Evolutionary conservation across 2,113 vertebrate species (phyloP).

Genomic region (Bungarus multicinctus): DNA sequence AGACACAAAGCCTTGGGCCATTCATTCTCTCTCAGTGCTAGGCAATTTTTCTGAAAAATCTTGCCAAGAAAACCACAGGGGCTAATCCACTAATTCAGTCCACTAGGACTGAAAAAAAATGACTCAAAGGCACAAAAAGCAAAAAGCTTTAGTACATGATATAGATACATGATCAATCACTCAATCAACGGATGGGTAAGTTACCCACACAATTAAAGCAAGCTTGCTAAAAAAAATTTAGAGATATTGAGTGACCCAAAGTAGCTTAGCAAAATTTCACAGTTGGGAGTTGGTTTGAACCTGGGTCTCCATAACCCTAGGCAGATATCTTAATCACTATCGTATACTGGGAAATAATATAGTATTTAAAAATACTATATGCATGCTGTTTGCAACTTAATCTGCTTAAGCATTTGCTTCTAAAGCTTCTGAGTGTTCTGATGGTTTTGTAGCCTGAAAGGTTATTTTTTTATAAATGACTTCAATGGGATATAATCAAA

Average conservation of each 20-base stretch:
- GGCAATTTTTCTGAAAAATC: neutral
- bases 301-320: neutral
- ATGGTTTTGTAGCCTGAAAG: neutral
- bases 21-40: neutral
- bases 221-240: neutral
- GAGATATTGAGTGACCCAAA: neutral
- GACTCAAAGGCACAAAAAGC: neutral
- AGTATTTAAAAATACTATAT: neutral
- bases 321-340: neutral
- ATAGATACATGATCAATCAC: neutral
- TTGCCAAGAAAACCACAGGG: neutral
- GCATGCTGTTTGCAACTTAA: neutral
- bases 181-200: neutral
- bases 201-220: neutral
- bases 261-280: neutral
- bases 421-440: neutral
- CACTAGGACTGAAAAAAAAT: neutral
- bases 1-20: neutral
- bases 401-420: neutral
- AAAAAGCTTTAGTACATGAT: neutral
- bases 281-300: neutral
- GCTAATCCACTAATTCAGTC: neutral
- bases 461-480: neutral
- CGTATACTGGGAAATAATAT: neutral
- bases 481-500: neutral